Evolutionary conservation across 37 sponge, comb jelly and placozoan genomes (phyloP), one percentile per base, ranked within the genome.

Genomic region (Cliona cf. orientalis): DNA sequence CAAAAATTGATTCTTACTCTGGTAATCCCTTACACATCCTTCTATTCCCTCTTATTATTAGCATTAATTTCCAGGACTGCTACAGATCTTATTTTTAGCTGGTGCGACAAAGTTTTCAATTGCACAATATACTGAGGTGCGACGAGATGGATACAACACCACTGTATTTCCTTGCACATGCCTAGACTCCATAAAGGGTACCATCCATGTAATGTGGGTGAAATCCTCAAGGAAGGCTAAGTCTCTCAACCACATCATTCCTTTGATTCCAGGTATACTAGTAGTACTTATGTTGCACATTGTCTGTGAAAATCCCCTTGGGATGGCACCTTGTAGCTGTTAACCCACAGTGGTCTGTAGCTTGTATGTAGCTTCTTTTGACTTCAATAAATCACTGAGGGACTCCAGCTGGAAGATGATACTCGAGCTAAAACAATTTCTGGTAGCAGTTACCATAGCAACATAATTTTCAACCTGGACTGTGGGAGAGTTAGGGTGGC

Each of bases 121-220:
- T 35, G 36, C 5, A 19, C 68, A 67, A 40, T 40, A 67, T 31
- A 67, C 39, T 33, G 68, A 67, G 68, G 21, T 67, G 17, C 68
- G 21, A 31, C 68, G 39, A 19, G 68, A 67, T 67, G 68, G 39
- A 29, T 67, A 67, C 36, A 40, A 67, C 68, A 67, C 68, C 23
- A 67, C 68, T 7, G 6, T 67, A 67, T 67, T 67, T 67, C 68
- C 68, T 67, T 67, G 68, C 36, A 40, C 39, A 7, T 67, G 68
- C 39, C 14, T 40, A 67, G 68, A 62, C 11, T 7, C 12, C 31
- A 19, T 36, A 5, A 67, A 67, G 6, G 68, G 68, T 7, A 67
- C 31, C 5, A 2, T 67, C 5, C 39, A 67, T 33, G 19, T 67
- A 5, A 67, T 67, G 68, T 67, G 68, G 68, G 39, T 35, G 39